phyloP scores from a whole-genome alignment of 2,888 invertebrate genomes.

The Phengaris arion region DNA sequence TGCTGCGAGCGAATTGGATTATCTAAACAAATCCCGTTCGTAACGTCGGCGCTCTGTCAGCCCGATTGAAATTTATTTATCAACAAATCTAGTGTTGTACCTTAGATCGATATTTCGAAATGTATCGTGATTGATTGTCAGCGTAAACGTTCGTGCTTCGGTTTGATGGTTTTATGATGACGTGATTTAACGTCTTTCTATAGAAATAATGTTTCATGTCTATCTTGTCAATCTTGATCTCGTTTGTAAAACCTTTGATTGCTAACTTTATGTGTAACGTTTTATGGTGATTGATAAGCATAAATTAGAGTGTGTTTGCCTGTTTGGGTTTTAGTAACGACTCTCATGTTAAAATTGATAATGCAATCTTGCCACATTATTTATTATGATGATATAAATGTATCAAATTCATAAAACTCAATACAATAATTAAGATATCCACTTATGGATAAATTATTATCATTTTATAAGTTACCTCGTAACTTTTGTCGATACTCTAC shows the following conservation, averaged over 20 bases:
- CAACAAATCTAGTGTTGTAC: slow-evolving; percentile 23
- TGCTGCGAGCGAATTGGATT: slow-evolving; percentile 46
- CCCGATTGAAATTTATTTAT: slow-evolving; percentile 31
- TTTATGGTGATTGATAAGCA: too few species aligned
- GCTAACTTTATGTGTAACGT: too few species aligned
- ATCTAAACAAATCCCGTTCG: slow-evolving; percentile 49
- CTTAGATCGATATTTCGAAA: slow-evolving; percentile 12
- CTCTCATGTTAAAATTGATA: too few species aligned
- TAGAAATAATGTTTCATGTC: not conserved
- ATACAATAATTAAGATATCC: too few species aligned
- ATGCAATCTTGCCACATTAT: too few species aligned
- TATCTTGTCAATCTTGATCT: not conserved
- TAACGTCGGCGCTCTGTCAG: slow-evolving; percentile 30
- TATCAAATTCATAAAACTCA: too few species aligned
- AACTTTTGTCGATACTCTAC: not conserved
- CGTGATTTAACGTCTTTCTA: not conserved
- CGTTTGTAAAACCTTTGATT: too few species aligned
- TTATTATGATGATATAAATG: too few species aligned
- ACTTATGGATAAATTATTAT: not conserved
- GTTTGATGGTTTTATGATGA: slow-evolving; percentile 9
- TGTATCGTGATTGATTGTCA: slow-evolving; percentile 17
- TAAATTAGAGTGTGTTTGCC: too few species aligned
- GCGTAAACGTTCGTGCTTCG: not conserved
- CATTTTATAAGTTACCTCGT: not conserved
- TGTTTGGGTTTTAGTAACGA: too few species aligned